phyloP scores from a whole-genome alignment of 2,888 invertebrate genomes.

The Drosophila dives region DNA sequence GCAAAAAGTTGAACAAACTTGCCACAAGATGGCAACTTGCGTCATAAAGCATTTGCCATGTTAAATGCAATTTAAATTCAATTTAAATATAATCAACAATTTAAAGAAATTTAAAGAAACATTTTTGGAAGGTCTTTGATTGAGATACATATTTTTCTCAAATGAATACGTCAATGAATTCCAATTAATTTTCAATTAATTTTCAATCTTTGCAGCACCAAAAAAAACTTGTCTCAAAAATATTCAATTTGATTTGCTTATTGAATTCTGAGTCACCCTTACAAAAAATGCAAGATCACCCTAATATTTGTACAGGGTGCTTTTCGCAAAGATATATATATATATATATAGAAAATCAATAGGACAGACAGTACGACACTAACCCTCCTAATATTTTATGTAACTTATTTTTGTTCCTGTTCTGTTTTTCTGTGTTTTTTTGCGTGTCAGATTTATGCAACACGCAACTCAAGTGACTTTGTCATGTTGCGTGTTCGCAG shows the following conservation, averaged over 20 bases:
- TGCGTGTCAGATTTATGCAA: conserved; percentile 67
- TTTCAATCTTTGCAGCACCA: not conserved
- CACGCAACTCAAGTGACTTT: conserved; percentile 69
- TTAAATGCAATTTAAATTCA: not conserved
- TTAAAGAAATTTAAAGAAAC: not conserved
- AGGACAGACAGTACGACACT: conserved; percentile 7
- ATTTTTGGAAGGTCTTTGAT: not conserved
- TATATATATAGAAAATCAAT: conserved; percentile 29
- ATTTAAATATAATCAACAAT: conserved; percentile 4
- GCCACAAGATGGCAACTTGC: conserved; percentile 31
- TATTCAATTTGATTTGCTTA: conserved; percentile 1
- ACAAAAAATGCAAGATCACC: conserved; percentile 6
- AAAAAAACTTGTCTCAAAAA: not conserved
- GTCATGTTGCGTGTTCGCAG: conserved; percentile 70
- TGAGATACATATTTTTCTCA: not conserved
- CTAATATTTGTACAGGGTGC: conserved; percentile 30
- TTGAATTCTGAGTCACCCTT: not conserved
- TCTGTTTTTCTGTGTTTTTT: conserved; percentile 3
- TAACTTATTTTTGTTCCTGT: conserved; percentile 6
- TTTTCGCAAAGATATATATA: not conserved
- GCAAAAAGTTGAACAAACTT: conserved; percentile 51
- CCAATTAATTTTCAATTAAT: conserved; percentile 31
- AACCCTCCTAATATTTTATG: conserved; percentile 17
- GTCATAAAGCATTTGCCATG: conserved; percentile 33
- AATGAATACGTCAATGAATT: conserved; percentile 11